Evolutionary conservation across 2,888 invertebrate species (phyloP), one percentile per base, ranked within the genome.

Genomic region (Phaedon cochleariae): DNA sequence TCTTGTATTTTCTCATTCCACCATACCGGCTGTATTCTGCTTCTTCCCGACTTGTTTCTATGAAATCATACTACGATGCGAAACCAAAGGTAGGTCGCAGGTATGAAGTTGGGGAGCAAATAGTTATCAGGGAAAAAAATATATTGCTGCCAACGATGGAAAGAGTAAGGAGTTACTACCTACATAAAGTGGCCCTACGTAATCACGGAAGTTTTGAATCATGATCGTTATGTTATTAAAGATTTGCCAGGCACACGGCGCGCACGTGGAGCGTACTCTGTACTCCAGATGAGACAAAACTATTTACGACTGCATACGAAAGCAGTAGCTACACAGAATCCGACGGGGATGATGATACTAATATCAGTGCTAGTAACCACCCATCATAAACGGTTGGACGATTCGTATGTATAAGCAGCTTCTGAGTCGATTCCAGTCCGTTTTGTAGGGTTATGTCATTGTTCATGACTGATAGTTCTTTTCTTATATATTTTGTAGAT

Each of bases 121-220:
- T 64, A 12, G n/a, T 64, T 12, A 5, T 64, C 21, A 20, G 22
- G 22, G 37, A 29, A 20, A 72, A n/a, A n/a, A n/a, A n/a, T n/a
- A 58, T 29, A 57, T 49, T 9, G 15, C 22, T 17, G n/a, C 12
- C 4, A 54, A 62, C 10, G 60, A 55, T 2, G 69, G 67, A 5
- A 65, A 55, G 52, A 68, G 68, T 51, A 60, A 54, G 21, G 69
- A 72, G 45, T 59, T 72, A 9, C 49, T 59, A 10, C 55, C 66
- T 9, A 64, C 55, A 34, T 71, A 60, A 55, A 57, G 58, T 46
- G 67, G 63, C 7, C 72, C 10, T 62, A 67, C 55, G 41, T 59
- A 12, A 59, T 71, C 5, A 61, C 51, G 10, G 53, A 48, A 20
- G 65, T 72, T 1, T 18, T 70, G 18, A 26, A 22, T 2, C 62